Conservation (phyloP, 30 jellyfish, hydroid and myxozoan species). For the Hydra vulgaris region DNA sequence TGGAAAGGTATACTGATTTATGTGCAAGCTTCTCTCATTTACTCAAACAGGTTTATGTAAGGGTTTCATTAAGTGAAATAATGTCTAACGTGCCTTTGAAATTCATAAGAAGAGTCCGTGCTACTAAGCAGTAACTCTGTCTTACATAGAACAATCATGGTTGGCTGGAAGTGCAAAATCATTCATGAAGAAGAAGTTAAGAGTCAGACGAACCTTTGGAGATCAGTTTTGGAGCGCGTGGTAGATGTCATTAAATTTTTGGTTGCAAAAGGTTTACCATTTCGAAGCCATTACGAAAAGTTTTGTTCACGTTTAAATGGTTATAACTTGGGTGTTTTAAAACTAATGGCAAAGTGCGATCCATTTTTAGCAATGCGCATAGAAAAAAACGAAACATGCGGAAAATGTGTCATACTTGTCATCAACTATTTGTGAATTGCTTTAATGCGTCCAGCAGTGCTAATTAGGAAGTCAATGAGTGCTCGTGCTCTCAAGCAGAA, state of each 20-base stretch:
- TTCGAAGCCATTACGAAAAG: neutral
- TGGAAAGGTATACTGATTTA: neutral
- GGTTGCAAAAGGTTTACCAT: neutral
- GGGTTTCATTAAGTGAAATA: neutral
- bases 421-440: neutral
- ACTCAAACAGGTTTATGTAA: neutral
- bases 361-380: neutral
- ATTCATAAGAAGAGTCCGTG: neutral
- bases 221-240: neutral
- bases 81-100: neutral
- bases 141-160: neutral
- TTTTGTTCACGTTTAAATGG: neutral
- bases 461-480: neutral
- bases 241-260: neutral
- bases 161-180: neutral
- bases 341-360: neutral
- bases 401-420: neutral
- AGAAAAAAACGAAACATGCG: neutral
- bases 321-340: neutral
- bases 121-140: neutral
- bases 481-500: no score
- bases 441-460: neutral
- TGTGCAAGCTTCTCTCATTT: neutral
- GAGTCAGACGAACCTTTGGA: neutral
- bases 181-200: neutral